phyloP scores from a whole-genome alignment of 2,113 vertebrate species.

The Smithornis capensis region DNA sequence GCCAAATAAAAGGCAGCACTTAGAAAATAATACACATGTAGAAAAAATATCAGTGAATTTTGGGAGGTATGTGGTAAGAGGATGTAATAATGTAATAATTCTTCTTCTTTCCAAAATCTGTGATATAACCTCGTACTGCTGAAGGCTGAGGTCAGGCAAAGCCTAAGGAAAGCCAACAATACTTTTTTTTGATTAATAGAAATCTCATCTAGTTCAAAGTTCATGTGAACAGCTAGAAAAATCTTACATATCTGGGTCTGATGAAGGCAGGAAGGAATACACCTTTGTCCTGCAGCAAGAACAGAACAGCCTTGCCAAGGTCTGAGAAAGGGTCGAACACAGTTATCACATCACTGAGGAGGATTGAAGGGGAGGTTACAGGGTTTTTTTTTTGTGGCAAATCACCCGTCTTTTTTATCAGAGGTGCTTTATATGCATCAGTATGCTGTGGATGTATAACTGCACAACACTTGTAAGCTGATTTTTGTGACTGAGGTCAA shows the following conservation, averaged over 20 bases:
- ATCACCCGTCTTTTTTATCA: neutral
- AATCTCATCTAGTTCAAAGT: neutral
- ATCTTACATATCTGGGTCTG: neutral
- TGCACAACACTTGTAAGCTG: neutral
- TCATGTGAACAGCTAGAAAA: conserved; percentile 7
- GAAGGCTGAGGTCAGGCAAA: neutral
- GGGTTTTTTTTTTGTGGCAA: neutral
- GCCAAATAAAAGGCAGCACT: neutral
- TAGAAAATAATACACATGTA: neutral
- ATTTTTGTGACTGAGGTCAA: neutral
- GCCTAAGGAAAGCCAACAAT: neutral
- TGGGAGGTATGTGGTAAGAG: neutral
- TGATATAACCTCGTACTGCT: neutral
- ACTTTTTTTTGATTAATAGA: neutral
- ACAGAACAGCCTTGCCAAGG: fast-evolving
- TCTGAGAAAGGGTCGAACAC: neutral
- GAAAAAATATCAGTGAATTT: neutral
- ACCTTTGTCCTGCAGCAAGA: neutral
- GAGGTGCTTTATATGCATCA: neutral
- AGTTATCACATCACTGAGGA: neutral
- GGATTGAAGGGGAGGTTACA: neutral
- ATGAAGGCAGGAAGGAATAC: neutral
- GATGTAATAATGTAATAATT: neutral
- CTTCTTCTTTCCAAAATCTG: neutral
- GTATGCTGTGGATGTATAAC: neutral